Evolutionary conservation across 2,888 invertebrate genomes (phyloP).

Genomic region (Plagiodera versicolora): DNA sequence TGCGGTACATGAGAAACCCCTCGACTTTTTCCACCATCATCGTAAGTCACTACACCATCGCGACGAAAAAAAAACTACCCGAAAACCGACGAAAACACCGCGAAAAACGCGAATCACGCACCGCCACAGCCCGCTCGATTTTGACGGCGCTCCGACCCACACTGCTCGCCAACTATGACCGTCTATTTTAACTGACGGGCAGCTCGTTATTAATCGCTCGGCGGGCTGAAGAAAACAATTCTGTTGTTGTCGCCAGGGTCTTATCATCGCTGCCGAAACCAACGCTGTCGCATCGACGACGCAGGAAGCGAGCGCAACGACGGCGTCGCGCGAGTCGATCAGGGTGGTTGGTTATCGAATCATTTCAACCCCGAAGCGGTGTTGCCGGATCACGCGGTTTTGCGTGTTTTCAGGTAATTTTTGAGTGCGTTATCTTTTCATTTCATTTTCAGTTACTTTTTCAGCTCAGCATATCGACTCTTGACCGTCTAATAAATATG

Average conservation of each 20-base stretch:
- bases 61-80: conserved; percentile 12
- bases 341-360: background rate
- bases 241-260: conserved; percentile 14
- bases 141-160: conserved; percentile 9
- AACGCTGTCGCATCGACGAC: background rate
- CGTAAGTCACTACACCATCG: conserved; percentile 36
- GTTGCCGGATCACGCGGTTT: background rate
- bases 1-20: conserved; percentile 77
- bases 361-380: background rate
- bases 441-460: too few species aligned
- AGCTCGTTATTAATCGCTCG: conserved; percentile 8
- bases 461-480: too few species aligned
- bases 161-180: background rate
- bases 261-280: conserved; percentile 15
- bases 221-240: conserved; percentile 16
- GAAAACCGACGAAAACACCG: conserved; percentile 6
- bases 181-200: conserved; percentile 20
- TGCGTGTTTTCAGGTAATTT: too few species aligned
- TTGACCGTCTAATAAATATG: too few species aligned
- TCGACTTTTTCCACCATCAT: conserved; percentile 76
- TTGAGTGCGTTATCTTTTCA: too few species aligned
- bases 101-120: background rate
- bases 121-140: background rate
- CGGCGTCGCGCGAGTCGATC: background rate
- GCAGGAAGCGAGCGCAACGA: too few species aligned